Evolutionary conservation across 1,140 invertebrate genomes (phyloP).

Genomic region (Cherax destructor): DNA sequence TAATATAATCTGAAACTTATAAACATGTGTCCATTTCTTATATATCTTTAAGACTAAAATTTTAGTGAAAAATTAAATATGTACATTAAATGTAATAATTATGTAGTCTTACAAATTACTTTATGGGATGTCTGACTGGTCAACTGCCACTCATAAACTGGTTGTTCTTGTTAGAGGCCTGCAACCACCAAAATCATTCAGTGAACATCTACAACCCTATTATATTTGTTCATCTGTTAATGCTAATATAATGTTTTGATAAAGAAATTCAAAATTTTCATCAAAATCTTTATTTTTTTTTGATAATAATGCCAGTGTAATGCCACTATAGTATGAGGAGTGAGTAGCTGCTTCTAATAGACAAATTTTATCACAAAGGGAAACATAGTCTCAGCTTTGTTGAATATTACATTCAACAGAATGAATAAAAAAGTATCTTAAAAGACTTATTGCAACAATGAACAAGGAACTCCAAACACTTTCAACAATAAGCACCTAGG

Average conservation of each 20-base stretch:
- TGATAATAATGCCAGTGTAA: slow-evolving; percentile 9
- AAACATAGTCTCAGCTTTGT: neutral
- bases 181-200: slow-evolving; percentile 27
- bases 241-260: neutral
- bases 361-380: neutral
- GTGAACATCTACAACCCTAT: no score
- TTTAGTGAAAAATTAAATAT: neutral
- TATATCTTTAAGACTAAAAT: neutral
- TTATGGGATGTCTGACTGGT: slow-evolving; percentile 14
- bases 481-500: neutral
- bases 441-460: neutral
- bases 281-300: neutral
- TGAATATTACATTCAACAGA: neutral
- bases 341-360: neutral
- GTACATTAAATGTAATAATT: neutral
- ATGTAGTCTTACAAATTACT: slow-evolving; percentile 20
- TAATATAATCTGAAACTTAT: slow-evolving; percentile 8
- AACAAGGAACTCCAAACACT: neutral
- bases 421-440: neutral
- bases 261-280: slow-evolving; percentile 5
- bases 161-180: slow-evolving; percentile 34
- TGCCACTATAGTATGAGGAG: neutral
- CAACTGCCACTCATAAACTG: slow-evolving; percentile 39
- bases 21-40: neutral
- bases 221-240: neutral